Base-by-base conservation (phyloP, 2,888 invertebrate genomes). In the Eumacrocentrus americanus region DNA sequence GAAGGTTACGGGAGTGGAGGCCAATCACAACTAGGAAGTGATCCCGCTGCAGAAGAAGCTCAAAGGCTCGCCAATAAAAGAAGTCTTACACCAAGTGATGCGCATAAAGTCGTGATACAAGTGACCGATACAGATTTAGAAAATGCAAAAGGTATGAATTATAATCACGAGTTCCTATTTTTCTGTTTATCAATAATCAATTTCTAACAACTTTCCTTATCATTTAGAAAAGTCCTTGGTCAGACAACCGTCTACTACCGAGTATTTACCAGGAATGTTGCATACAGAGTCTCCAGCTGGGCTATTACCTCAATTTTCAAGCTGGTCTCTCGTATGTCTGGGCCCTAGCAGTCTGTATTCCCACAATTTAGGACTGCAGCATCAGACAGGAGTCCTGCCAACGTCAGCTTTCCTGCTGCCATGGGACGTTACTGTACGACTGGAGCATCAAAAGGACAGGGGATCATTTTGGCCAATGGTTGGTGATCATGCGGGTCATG, bases 321-420 rank as follows among this genome's bases (percentile, higher is more conserved):
- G 93, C 70, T 98, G 96, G 95, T 90, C 93, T 6, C 83, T 98
- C 53, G 87, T 93, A 34, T 95, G 94, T 76, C 84, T 97, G 5
- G 98, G 98, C 0, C 89, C 94, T 0, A 93, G 94, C 40, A 92
- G 91, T 58, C 84, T 94, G 23, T 98, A 98, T 82, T 93, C 92
- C 48, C 95, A 96, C 79, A 90, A 89, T 77, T 84, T 90, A 60
- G 95, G 95, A 0, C 82, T 96, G 56, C 89, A 91, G 52, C 95
- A 97, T 77, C 94, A 95, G 81, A 92, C 94, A 1, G 97, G 97
- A 2, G 92, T 98, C 81, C 83, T 95, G 58, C 88, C 90, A 48
- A 92, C 94, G 56, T 92, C 95, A 48, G 95, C 95, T 76, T 96
- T 91, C 76, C 84, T 98, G 55, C 82, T 97, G 67, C 97, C 98